These are phyloP conservation scores for Pteria penguin DNA, from an alignment of 2,888 invertebrate species.

Conservation along the genomic window DNA sequence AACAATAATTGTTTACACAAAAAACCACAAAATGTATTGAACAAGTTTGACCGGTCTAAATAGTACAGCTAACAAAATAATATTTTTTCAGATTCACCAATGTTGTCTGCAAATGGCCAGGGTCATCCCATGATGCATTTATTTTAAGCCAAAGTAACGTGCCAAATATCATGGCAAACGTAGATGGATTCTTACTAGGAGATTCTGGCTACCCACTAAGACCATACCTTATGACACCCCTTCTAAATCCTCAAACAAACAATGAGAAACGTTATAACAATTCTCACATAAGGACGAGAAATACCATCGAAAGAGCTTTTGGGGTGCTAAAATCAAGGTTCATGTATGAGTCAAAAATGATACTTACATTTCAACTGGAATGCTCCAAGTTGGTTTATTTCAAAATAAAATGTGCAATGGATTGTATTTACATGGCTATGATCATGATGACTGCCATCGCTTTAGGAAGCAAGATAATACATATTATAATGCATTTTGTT, in stretches of 20 bases:
- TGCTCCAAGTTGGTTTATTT: no score
- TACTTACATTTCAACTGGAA: no score
- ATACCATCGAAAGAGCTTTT: slow-evolving; percentile 8
- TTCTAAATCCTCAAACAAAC: not conserved
- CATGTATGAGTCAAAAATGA: no score
- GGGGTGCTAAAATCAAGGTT: not conserved
- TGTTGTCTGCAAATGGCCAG: not conserved
- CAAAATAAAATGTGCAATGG: no score
- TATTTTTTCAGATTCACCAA: slow-evolving; percentile 15
- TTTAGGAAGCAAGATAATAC: no score
- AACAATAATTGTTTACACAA: no score
- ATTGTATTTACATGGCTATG: no score
- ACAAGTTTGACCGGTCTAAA: no score
- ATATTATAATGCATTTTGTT: no score
- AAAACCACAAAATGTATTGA: no score
- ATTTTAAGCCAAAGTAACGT: not conserved
- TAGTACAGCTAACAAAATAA: no score
- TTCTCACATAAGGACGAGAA: not conserved
- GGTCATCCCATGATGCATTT: not conserved
- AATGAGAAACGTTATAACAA: not conserved
- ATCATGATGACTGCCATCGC: no score
- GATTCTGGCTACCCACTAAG: not conserved
- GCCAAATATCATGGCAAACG: not conserved
- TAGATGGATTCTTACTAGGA: slow-evolving; percentile 6
- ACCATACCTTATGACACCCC: not conserved